Percentiles rank a stretch among this genome's conserved stretches.
phyloP scores from a whole-genome alignment of 2,888 invertebrate species.

The Eupithecia insigniata region DNA sequence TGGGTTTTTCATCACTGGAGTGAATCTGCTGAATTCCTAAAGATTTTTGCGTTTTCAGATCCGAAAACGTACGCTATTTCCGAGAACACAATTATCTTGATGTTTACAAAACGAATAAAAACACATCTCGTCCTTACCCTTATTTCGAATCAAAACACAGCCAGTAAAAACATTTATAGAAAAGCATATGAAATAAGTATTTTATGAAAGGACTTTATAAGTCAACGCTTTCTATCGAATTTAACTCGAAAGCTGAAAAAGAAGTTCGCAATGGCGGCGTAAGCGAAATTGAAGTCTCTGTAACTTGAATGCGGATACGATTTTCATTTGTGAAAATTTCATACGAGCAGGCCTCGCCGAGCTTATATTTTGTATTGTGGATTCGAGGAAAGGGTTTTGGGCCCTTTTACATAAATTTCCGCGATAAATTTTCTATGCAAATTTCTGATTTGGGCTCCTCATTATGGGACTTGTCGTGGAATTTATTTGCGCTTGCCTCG shows the following conservation, averaged over 20 bases:
- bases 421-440: slow-evolving; percentile 32
- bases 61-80: neutral
- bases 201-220: neutral
- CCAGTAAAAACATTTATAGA: neutral
- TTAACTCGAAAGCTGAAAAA: slow-evolving; percentile 18
- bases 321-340: slow-evolving; percentile 43
- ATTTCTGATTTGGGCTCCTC: slow-evolving; percentile 35
- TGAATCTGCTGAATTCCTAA: neutral
- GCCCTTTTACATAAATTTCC: slow-evolving; percentile 34
- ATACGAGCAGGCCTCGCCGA: slow-evolving; percentile 29
- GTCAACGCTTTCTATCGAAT: neutral
- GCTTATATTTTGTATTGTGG: slow-evolving; percentile 40
- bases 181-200: slow-evolving; percentile 8
- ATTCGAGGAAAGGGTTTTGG: slow-evolving; percentile 29
- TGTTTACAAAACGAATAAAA: slow-evolving; percentile 1
- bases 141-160: slow-evolving; percentile 4
- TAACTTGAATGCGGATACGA: slow-evolving; percentile 38
- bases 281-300: slow-evolving; percentile 40
- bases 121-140: neutral
- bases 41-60: neutral
- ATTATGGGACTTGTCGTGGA: slow-evolving; percentile 29
- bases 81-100: neutral
- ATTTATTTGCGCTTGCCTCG: slow-evolving; percentile 10
- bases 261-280: slow-evolving; percentile 29
- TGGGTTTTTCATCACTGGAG: slow-evolving; percentile 21